Evolutionary conservation across 1,140 invertebrate species (phyloP), one percentile per base, ranked within the genome.

Genomic region (Neodiprion lecontei): DNA sequence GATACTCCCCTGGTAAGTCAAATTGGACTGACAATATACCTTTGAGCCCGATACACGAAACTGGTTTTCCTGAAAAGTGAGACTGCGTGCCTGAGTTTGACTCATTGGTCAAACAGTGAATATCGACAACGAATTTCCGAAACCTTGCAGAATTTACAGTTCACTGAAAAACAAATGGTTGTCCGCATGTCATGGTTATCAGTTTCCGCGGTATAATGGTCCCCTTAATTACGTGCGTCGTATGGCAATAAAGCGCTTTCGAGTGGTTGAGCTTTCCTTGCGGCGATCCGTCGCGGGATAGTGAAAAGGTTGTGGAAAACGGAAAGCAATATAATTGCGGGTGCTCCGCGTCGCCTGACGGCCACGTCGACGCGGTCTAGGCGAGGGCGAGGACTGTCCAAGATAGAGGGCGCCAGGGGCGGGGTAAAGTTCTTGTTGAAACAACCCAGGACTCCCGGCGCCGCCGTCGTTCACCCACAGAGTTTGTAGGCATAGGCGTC

Each of bases 181-280:
- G 28, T 40, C 5, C 28, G 28, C 28, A 40, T 5, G 2, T 4
- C 5, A 5, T 5, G 28, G 28, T 40, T 40, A 40, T 40, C 28
- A 40, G 28, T 40, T 3, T 40, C 28, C 1, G 5, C 28, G 28
- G 28, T 5, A 5, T 40, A 40, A 40, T 40, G 66, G 72, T 75
- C 70, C 23, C 73, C 75, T 75, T 76, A 78, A 78, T 79, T 76
- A 78, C 72, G 50, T 50, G 17, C 53, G 53, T 21, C n/a, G 23
- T 66, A 17, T 69, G 17, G 40, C 48, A 61, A 17, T 76, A 50
- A 77, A 78, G 28, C 21, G 61, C 9, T 67, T 75, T 50, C 53
- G 70, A 71, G 70, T 28, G 28, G 28, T 1, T 40, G 28, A 40
- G 68, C 48, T 71, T 71, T 71, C 70, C 47, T 71, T 71, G 47